A percentile compares a stretch with the other conserved stretches of the same genome.
These are phyloP conservation scores for Ciona savignyi DNA, from an alignment of 23 tunicate genomes.

Conservation along the genomic window DNA sequence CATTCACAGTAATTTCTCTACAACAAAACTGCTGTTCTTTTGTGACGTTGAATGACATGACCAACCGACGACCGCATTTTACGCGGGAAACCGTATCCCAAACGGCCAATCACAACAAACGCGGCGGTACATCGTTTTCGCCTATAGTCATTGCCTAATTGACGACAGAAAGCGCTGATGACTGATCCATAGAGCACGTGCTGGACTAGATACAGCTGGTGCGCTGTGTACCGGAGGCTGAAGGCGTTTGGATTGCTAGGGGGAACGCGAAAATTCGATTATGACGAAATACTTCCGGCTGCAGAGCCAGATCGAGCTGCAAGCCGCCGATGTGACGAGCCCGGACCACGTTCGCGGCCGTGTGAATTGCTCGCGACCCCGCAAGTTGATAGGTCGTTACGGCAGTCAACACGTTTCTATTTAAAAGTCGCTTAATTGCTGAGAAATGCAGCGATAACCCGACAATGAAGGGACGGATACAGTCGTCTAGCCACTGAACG, in stretches of 20 bases:
- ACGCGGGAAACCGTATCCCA: not conserved
- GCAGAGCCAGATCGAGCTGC: not conserved
- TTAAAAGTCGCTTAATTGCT: not conserved
- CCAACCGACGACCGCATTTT: not conserved
- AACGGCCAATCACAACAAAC: not conserved
- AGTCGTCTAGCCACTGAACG: not conserved
- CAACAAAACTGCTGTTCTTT: too few species aligned
- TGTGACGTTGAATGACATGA: too few species aligned
- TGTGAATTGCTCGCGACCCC: conserved; percentile 1
- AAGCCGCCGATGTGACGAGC: not conserved
- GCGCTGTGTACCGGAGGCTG: not conserved
- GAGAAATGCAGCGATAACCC: not conserved
- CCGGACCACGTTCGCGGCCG: not conserved
- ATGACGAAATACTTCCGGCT: not conserved
- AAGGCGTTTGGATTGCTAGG: not conserved
- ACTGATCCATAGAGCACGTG: not conserved
- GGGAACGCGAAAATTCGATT: not conserved
- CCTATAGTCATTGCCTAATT: not conserved
- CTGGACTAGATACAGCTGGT: not conserved
- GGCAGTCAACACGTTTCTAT: not conserved
- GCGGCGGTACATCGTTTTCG: not conserved
- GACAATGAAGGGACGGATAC: not conserved
- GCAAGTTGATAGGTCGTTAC: not conserved
- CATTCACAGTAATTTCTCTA: too few species aligned
- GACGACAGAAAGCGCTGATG: not conserved